phyloP scores from a whole-genome alignment of 1,140 invertebrate genomes.

The Conus betulinus region DNA sequence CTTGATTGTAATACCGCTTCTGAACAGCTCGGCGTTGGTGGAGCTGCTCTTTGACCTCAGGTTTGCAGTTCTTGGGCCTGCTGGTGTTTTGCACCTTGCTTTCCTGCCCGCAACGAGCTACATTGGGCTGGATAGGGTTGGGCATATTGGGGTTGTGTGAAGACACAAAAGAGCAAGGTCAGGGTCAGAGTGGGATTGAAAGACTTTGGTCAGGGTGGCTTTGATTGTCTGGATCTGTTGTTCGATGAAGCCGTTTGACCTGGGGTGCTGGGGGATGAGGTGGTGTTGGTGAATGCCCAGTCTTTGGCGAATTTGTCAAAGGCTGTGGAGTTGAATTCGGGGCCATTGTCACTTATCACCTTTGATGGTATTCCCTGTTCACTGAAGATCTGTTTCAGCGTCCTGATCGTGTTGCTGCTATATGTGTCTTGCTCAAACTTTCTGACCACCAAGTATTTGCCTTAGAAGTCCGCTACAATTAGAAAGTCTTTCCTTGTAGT shows the following conservation, averaged over 20 bases:
- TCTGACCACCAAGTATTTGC: constrained; percentile 35
- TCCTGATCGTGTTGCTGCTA: neutral
- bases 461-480: constrained; percentile 30
- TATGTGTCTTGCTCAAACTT: neutral
- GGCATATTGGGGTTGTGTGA: constrained; percentile 29
- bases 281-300: constrained; percentile 34
- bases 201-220: constrained; percentile 24
- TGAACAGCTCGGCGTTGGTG: neutral
- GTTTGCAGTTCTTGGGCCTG: neutral
- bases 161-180: constrained; percentile 36
- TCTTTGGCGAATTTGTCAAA: constrained; percentile 22
- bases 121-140: constrained; percentile 13
- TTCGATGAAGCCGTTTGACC: constrained; percentile 48
- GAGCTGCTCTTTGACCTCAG: neutral
- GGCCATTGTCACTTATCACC: constrained; percentile 33
- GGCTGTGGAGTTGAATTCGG: constrained; percentile 23
- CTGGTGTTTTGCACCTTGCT: neutral
- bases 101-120: constrained; percentile 24
- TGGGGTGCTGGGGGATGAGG: constrained; percentile 39
- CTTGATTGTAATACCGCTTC: neutral
- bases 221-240: constrained; percentile 48
- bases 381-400: constrained; percentile 15
- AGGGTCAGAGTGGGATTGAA: constrained; percentile 20
- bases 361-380: constrained; percentile 31
- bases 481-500: constrained; percentile 21